These are phyloP conservation scores for Drosophila pectinifera DNA, from an alignment of 1,140 invertebrate genomes.

Conservation along the genomic window DNA sequence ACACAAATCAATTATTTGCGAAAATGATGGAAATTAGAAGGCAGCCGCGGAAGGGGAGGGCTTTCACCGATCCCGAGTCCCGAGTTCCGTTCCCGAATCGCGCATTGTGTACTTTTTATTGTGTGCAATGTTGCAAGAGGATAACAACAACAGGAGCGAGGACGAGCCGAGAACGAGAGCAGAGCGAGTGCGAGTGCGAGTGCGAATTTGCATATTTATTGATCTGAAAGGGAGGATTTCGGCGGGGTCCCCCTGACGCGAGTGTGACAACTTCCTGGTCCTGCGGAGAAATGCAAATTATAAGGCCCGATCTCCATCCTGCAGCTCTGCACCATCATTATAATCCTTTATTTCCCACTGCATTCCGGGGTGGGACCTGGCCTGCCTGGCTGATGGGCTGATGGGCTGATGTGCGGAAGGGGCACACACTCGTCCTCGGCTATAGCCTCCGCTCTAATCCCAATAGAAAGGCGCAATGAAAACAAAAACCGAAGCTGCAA, in stretches of 20 bases:
- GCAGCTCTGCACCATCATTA: conserved; percentile 53
- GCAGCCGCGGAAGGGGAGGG: conserved; percentile 14
- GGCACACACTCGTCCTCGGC: not conserved
- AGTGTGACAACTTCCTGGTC: conserved; percentile 44
- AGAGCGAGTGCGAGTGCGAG: conserved; percentile 17
- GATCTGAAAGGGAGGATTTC: conserved; percentile 49
- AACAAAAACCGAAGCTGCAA: conserved; percentile 53
- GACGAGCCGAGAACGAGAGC: not conserved
- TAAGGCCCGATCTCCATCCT: conserved; percentile 62
- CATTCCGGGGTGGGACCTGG: conserved; percentile 59
- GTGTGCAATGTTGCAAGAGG: conserved; percentile 75
- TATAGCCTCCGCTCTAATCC: conserved; percentile 31
- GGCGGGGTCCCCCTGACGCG: not conserved
- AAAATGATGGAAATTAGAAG: conserved; percentile 65
- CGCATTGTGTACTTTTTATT: conserved; percentile 53
- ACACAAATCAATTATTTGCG: conserved; percentile 75
- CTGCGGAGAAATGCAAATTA: conserved; percentile 65
- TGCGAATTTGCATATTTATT: conserved; percentile 79
- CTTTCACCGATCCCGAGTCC: not conserved
- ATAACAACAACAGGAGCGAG: conserved; percentile 51
- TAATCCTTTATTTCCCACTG: conserved; percentile 66
- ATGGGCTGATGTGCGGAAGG: too few relatives aligned
- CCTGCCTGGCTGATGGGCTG: too few relatives aligned
- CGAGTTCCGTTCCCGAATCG: conserved; percentile 21
- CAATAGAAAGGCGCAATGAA: conserved; percentile 46